Evolutionary conservation across 53 echinoderm and acorn worm species (phyloP), one percentile per base, ranked within the genome.

Genomic region (Patiria pectinifera): DNA sequence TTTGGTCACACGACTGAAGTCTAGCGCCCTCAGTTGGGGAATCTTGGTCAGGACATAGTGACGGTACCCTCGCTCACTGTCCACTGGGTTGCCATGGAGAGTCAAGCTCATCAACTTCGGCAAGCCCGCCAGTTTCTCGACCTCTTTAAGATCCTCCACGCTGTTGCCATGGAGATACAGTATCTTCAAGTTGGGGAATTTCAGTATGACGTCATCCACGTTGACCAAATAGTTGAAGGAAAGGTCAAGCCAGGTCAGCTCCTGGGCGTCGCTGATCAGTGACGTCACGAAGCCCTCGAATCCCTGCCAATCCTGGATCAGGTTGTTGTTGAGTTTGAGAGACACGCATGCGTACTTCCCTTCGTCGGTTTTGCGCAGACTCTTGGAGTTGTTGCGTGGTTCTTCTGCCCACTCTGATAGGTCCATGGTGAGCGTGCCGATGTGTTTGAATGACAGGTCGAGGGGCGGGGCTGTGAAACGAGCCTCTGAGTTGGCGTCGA

Each of bases 131-230:
- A 98, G 91, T 84, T 98, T 97, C 16, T 95, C 98, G 35, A 97
- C 59, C 74, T 97, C 95, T 15, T 83, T 92, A 59, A 95, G 69
- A 13, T 94, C 91, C 16, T 97, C 93, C 26, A 98, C 93, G 47
- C 91, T 95, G 95, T 98, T 98, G 24, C 98, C 98, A 62, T 98
- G 98, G 84, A 98, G 94, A 92, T 98, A 98, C 66, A 98, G 80
- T 59, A 98, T 98, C 62, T 95, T 98, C 71, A 98, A 24, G 45
- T 97, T 94, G 69, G 94, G 92, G 77, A 86, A 98, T 61, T 95
- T 84, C 48, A 96, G 84, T 26, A 98, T 82, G 83, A 95, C 92
- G 15, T 92, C 89, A 91, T 97, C 97, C 24, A 98, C 79, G 46
- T 87, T 93, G 79, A 85, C 91, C 25, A 98, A 47, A 81, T 94